phyloP scores from a whole-genome alignment of 1,140 invertebrate genomes.

The Drosophila tropicalis region DNA sequence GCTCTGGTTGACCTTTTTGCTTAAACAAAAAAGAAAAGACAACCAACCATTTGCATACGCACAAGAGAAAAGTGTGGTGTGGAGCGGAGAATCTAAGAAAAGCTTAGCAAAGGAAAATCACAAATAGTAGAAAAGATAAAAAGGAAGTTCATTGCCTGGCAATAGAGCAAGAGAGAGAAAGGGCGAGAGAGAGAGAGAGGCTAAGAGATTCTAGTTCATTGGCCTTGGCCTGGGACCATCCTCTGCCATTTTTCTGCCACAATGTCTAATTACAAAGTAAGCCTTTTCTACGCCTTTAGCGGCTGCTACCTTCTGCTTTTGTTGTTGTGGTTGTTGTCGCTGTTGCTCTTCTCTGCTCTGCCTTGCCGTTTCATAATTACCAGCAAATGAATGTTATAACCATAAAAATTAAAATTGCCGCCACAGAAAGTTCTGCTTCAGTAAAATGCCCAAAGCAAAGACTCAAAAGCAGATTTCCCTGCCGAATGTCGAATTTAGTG shows the following conservation, averaged over 20 bases:
- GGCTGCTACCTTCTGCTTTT: conserved; percentile 6
- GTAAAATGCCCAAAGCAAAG: conserved; percentile 56
- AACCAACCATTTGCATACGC: conserved; percentile 68
- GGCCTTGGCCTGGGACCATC: conserved; percentile 29
- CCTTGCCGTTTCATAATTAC: conserved; percentile 67
- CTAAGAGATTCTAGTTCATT: conserved; percentile 18
- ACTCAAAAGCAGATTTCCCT: conserved; percentile 5
- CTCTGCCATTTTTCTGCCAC: conserved; percentile 58
- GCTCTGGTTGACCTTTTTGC: conserved; percentile 69
- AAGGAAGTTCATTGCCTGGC: conserved; percentile 71
- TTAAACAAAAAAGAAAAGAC: conserved; percentile 17
- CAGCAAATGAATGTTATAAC: conserved; percentile 78
- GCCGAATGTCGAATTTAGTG: neutral
- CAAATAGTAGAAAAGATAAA: conserved; percentile 49
- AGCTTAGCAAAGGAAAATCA: conserved; percentile 13
- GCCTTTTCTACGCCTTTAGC: conserved; percentile 52
- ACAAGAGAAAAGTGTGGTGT: conserved; percentile 6
- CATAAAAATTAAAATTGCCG: conserved; percentile 76
- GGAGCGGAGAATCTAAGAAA: neutral
- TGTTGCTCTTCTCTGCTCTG: conserved; percentile 13
- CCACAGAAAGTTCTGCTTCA: conserved; percentile 73
- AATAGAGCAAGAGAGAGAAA: conserved; percentile 33
- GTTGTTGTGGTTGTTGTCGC: neutral
- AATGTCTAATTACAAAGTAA: conserved; percentile 77
- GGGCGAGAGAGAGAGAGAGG: conserved; percentile 17